Percentiles rank a stretch among this genome's conserved stretches.
Evolutionary conservation across 2,888 invertebrate species (phyloP).

Genomic region (Tolmerus cingulatus): DNA sequence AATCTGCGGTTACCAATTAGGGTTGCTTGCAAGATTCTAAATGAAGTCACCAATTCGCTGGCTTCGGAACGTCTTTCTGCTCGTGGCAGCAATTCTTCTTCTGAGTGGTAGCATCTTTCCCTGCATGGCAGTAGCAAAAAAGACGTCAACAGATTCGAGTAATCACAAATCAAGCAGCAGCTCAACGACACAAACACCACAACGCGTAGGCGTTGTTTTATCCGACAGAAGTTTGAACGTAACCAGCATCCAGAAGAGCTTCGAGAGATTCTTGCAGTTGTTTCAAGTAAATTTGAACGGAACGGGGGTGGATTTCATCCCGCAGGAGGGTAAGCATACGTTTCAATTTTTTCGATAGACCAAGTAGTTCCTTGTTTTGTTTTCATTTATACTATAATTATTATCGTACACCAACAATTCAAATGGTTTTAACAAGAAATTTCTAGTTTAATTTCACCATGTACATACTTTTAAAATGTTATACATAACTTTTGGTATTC

Average conservation of each 20-base stretch:
- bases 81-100: constrained; percentile 61
- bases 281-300: constrained; percentile 57
- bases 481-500: no score
- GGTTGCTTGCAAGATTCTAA: constrained; percentile 53
- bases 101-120: constrained; percentile 47
- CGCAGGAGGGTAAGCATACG: constrained; percentile 58
- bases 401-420: neutral
- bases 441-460: neutral
- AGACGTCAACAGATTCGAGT: neutral
- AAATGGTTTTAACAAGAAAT: neutral
- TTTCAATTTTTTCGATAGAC: neutral
- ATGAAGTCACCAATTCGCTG: constrained; percentile 64
- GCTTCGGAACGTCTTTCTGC: constrained; percentile 63
- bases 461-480: no score
- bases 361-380: neutral
- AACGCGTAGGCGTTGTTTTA: constrained; percentile 40
- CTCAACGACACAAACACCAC: neutral
- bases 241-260: constrained; percentile 60
- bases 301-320: constrained; percentile 59
- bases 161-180: neutral
- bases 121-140: neutral
- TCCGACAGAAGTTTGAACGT: constrained; percentile 31
- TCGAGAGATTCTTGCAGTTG: constrained; percentile 59
- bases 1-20: constrained; percentile 3
- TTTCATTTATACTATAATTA: neutral